phyloP scores from a whole-genome alignment of 2,888 invertebrate species.

The Brachypterus glaber region DNA sequence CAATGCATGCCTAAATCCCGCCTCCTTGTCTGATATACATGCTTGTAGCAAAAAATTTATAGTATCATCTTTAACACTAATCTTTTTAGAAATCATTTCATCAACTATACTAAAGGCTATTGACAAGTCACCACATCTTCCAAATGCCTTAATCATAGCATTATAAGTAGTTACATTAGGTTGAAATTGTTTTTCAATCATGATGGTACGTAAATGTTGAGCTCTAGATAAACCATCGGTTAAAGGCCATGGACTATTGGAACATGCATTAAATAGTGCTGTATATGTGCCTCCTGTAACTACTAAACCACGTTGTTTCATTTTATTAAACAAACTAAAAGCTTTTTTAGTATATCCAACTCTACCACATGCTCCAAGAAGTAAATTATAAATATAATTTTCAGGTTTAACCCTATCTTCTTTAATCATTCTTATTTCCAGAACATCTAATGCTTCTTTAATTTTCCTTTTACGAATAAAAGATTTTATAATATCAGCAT shows the following conservation, averaged over 20 bases:
- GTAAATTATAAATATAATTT: constrained; percentile 66
- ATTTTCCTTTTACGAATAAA: constrained; percentile 54
- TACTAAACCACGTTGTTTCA: constrained; percentile 64
- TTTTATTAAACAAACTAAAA: constrained; percentile 70
- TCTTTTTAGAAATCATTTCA: constrained; percentile 62
- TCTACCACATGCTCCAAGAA: constrained; percentile 61
- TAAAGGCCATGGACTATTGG: constrained; percentile 60
- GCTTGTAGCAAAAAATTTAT: constrained; percentile 75
- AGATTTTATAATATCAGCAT: constrained; percentile 61
- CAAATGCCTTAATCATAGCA: constrained; percentile 87
- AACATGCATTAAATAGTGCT: constrained; percentile 80
- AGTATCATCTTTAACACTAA: constrained; percentile 56
- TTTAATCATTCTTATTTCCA: constrained; percentile 67
- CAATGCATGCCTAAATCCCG: constrained; percentile 74
- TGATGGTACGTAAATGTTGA: constrained; percentile 52
- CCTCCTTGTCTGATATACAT: constrained; percentile 66
- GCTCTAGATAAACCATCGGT: constrained; percentile 61
- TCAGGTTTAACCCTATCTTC: constrained; percentile 71
- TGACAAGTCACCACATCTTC: constrained; percentile 66
- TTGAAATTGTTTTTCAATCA: constrained; percentile 58
- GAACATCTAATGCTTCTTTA: constrained; percentile 66
- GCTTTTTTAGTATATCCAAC: constrained; percentile 81
- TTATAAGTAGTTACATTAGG: constrained; percentile 73
- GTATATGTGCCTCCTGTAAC: constrained; percentile 70
- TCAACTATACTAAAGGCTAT: constrained; percentile 76